These are phyloP conservation scores for Leucophenga maculata DNA, from an alignment of 2,888 invertebrate species.

Conservation along the genomic window DNA sequence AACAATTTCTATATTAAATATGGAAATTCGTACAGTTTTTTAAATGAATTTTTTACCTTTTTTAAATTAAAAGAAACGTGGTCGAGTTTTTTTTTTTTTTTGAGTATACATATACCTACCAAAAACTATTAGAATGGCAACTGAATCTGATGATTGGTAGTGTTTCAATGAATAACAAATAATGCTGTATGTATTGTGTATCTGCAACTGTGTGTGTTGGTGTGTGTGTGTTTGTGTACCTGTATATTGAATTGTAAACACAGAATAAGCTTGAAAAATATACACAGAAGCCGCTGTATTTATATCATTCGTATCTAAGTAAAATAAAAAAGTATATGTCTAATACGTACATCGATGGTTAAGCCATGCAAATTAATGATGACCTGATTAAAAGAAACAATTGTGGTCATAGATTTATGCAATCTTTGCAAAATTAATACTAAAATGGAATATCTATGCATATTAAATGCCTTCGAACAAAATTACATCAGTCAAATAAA, in stretches of 20 bases:
- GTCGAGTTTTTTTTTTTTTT: too few relatives aligned
- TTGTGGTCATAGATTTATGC: not conserved
- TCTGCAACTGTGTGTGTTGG: conserved; percentile 30
- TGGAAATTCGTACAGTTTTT: too few relatives aligned
- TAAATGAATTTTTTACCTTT: too few relatives aligned
- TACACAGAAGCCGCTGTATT: too few relatives aligned
- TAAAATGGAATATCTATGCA: conserved; percentile 68
- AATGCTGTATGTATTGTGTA: not conserved
- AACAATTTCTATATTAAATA: too few relatives aligned
- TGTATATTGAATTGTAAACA: conserved; percentile 40
- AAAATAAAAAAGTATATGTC: not conserved
- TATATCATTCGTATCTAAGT: conserved; percentile 17
- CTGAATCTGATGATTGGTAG: too few relatives aligned
- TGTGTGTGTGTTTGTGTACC: conserved; percentile 48
- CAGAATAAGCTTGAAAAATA: conserved; percentile 20
- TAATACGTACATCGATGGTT: not conserved
- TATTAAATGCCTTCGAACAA: conserved; percentile 68
- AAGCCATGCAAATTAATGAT: too few relatives aligned
- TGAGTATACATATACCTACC: too few relatives aligned
- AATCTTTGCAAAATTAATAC: not conserved
- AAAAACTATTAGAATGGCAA: too few relatives aligned
- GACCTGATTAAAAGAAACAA: not conserved
- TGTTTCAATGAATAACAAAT: too few relatives aligned
- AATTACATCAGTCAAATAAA: conserved; percentile 64
- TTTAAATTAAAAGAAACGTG: too few relatives aligned